Evolutionary conservation across 2,888 invertebrate species (phyloP), one percentile per base, ranked within the genome.

Genomic region (Bombylius major): DNA sequence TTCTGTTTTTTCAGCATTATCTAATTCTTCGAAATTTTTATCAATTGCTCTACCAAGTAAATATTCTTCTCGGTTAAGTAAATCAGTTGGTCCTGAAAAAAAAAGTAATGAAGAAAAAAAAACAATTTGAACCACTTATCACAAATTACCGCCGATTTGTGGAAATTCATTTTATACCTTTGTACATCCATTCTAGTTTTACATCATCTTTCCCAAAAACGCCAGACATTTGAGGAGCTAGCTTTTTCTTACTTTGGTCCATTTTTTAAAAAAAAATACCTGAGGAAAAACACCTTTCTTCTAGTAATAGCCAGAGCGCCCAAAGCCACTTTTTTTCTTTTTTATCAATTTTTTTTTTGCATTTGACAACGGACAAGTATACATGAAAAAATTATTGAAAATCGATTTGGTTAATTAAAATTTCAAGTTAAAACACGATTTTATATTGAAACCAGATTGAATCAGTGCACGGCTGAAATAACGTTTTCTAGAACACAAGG

Each of bases 101-200:
- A 36, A n/a, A 12, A 48, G 8, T 47, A 0, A 9, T 33, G 5
- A 13, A 31, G 36, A 33, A 14, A 14, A 36, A 39, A 39, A 13
- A 36, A 39, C 23, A 23, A 1, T 23, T 23, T 23, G 34, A 2
- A 33, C 5, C 5, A 23, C n/a, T 50, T 8, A 50, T 46, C 14
- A 48, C 23, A 23, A 23, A 23, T 23, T 23, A 47, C 34, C n/a
- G 42, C 12, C 23, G 33, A 42, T 13, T 5, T 4, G 33, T 7
- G 1, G 23, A 32, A 36, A 39, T 33, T 6, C 4, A 32, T 34
- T 6, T 62, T 62, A 61, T 62, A 73, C 72, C 82, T 78, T 90
- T 87, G 69, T 92, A 91, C 90, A 91, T 91, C 91, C 91, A 92
- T 69, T 89, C 86, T 53, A 92, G 72, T 61, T 89, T 84, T 56